phyloP scores from a whole-genome alignment of 2,113 vertebrate species.

The Columba livia region DNA sequence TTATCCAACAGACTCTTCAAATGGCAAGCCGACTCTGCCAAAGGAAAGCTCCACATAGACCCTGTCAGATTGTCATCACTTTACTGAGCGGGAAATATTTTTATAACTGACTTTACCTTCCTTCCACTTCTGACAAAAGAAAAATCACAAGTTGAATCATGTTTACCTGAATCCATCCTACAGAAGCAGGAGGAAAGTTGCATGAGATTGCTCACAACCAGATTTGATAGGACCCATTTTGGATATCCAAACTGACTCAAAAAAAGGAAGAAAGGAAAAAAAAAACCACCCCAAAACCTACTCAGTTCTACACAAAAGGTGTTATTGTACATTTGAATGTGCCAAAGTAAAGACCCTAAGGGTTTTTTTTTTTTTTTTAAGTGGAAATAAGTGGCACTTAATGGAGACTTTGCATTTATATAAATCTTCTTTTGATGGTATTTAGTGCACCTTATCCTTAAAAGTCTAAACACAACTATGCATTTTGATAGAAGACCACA shows the following conservation, averaged over 20 bases:
- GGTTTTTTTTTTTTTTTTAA: background rate
- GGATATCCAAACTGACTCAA: background rate
- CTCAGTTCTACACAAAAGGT: background rate
- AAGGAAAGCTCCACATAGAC: background rate
- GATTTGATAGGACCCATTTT: background rate
- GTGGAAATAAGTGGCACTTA: background rate
- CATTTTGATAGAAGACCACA: background rate
- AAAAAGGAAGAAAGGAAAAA: background rate
- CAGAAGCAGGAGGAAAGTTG: background rate
- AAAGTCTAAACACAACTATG: background rate
- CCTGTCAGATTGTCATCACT: background rate
- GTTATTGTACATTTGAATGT: background rate
- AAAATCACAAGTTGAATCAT: background rate
- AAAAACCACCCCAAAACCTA: background rate
- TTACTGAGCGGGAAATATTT: background rate
- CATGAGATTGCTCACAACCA: background rate
- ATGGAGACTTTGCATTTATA: background rate
- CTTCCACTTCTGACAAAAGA: background rate
- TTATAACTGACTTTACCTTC: background rate
- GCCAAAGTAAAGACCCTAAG: background rate
- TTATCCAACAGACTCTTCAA: constrained; percentile 10
- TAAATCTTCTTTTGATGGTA: background rate
- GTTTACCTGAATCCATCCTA: background rate
- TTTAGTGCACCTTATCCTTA: background rate
- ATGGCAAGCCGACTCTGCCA: background rate